Percentiles rank a stretch among this genome's conserved stretches.
Conservation (phyloP, 2,797 vertebrate species). For the Myiotriccus ornatus region DNA sequence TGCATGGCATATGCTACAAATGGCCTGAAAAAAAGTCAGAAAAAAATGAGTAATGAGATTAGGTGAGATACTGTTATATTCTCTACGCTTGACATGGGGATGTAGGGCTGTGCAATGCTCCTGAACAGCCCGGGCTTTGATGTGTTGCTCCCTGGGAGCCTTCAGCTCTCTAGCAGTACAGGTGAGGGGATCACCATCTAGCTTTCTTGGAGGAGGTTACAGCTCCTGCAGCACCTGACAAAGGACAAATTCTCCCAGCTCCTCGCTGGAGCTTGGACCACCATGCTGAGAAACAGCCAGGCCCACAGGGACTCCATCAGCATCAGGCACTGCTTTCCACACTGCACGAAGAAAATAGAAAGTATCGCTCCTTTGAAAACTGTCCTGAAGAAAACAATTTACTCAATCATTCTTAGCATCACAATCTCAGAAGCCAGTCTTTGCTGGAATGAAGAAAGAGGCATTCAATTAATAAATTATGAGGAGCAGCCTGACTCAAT, state of each 20-base stretch:
- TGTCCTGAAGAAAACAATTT: background rate
- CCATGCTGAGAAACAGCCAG: background rate
- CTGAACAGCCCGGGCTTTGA: background rate
- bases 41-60: background rate
- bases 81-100: background rate
- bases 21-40: background rate
- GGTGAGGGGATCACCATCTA: background rate
- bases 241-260: background rate
- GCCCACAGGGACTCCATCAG: background rate
- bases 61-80: background rate
- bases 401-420: constrained; percentile 29
- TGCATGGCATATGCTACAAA: background rate
- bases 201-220: background rate
- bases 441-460: constrained; percentile 56
- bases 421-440: constrained; percentile 4
- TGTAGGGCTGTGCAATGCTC: background rate
- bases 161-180: background rate
- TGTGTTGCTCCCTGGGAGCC: background rate
- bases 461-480: constrained; percentile 71
- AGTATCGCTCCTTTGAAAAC: background rate
- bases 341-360: background rate
- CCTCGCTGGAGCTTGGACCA: background rate
- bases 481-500: constrained; percentile 30
- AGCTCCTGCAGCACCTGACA: background rate
- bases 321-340: background rate